Percentiles rank a stretch among this genome's conserved stretches.
phyloP scores from a whole-genome alignment of 2,888 invertebrate genomes.

The Antheraea yamamai region DNA sequence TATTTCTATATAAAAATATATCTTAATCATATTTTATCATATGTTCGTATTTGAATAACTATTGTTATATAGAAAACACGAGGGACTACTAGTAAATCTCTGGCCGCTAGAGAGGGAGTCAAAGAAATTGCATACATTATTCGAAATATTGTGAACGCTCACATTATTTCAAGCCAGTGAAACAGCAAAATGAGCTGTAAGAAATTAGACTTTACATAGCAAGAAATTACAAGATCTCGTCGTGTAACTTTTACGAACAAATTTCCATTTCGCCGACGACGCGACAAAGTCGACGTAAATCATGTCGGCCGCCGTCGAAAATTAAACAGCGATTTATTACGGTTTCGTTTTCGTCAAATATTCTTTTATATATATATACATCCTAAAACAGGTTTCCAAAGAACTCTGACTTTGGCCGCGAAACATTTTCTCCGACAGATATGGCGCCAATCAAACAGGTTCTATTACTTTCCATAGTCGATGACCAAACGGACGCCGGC shows the following conservation, averaged over 20 bases:
- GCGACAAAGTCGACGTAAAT: constrained; percentile 6
- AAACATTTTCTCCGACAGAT: constrained; percentile 55
- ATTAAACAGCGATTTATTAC: constrained; percentile 11
- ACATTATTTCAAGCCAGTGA: neutral
- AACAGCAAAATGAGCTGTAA: neutral
- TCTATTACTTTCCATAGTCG: constrained; percentile 68
- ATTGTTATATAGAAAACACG: too few species aligned
- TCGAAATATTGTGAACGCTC: neutral
- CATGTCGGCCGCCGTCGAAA: neutral
- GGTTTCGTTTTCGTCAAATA: constrained; percentile 2
- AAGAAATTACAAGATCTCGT: neutral
- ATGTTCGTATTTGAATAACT: too few species aligned
- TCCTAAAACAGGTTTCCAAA: neutral
- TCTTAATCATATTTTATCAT: too few species aligned
- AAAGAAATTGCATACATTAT: too few species aligned
- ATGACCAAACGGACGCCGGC: constrained; percentile 44
- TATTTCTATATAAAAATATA: too few species aligned
- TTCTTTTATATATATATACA: neutral
- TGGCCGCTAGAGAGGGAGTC: too few species aligned
- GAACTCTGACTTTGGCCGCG: constrained; percentile 16
- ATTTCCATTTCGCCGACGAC: constrained; percentile 6
- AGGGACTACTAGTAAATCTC: too few species aligned
- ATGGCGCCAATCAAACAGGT: constrained; percentile 66
- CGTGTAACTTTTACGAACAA: neutral
- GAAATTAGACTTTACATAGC: neutral